Evolutionary conservation across 2,113 vertebrate species (phyloP), one percentile per base, ranked within the genome.

Genomic region (Heterotis niloticus): DNA sequence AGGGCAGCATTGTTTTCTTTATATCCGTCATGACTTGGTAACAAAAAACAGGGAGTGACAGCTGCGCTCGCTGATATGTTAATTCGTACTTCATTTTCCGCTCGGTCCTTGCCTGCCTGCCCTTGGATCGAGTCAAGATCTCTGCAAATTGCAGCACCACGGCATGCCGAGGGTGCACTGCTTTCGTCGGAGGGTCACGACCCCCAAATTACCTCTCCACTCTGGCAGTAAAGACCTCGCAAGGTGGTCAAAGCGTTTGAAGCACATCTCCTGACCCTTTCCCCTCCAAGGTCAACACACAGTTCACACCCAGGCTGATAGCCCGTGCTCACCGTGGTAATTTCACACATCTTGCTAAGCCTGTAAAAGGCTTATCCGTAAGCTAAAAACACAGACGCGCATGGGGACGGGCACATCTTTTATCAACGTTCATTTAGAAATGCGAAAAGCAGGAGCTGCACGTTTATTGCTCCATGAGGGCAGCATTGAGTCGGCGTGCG

Each of bases 1-100:
- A 84, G 88, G 89, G 82, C 85, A 86, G 86, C 86, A 84, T 83
- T 84, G 85, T 88, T 86, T 82, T 77, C 78, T 84, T 34, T 78
- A 84, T 83, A 85, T 83, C 87, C 78, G 72, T 72, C 75, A 75
- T 78, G 57, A 34, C 68, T 80, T 73, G 81, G 82, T 84, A 77
- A 54, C 75, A 79, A 82, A 70, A 29, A 62, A 44, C 74, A 14
- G 28, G 56, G 34, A 0, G 5, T 80, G 77, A 69, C 76, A 81
- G 72, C 64, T 76, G 24, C 84, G 86, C 85, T 85, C 83, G 79
- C 83, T 76, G 78, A 69, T 71, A 57, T 57, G 65, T 75, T 86
- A 81, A 85, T 84, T 71, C 71, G 76, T 81, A 68, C 78, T 78
- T 85, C 65, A 84, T 82, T 79, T 80, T 83, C 83, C 54, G 81